A percentile compares a stretch with the other conserved stretches of the same genome.
Conservation (phyloP, 2,797 vertebrate genomes). For the Darevskia nairensis region DNA sequence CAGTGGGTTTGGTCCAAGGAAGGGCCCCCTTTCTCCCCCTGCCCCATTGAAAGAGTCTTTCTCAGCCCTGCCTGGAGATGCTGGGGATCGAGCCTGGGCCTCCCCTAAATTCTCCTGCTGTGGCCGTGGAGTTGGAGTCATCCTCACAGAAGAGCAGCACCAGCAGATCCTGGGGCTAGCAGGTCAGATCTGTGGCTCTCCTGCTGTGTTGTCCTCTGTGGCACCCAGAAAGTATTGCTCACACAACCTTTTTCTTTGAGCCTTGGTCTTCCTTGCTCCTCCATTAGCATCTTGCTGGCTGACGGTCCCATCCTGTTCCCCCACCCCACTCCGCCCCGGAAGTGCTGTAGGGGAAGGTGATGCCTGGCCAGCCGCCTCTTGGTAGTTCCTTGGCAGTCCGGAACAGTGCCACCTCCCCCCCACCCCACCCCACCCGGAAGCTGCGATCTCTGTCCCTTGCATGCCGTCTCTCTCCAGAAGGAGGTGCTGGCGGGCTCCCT, state of each 20-base stretch:
- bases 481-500: background rate
- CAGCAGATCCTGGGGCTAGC: background rate
- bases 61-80: background rate
- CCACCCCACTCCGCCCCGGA: background rate
- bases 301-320: no score
- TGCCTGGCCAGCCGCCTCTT: background rate
- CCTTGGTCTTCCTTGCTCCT: background rate
- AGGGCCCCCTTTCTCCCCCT: no score
- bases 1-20: no score
- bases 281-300: background rate
- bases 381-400: accelerated
- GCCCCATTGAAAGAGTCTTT: background rate
- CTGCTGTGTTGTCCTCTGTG: no score
- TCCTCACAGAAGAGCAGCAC: background rate
- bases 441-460: background rate
- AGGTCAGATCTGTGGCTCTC: background rate
- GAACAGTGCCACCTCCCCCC: background rate
- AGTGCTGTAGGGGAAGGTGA: background rate
- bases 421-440: background rate
- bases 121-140: accelerated
- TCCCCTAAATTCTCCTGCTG: background rate
- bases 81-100: no score
- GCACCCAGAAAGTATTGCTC: background rate
- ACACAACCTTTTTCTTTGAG: background rate
- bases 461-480: no score